Percentiles rank a stretch among this genome's conserved stretches.
These are phyloP conservation scores for Liasis olivaceus DNA, from an alignment of 2,797 vertebrate species.

Conservation along the genomic window DNA sequence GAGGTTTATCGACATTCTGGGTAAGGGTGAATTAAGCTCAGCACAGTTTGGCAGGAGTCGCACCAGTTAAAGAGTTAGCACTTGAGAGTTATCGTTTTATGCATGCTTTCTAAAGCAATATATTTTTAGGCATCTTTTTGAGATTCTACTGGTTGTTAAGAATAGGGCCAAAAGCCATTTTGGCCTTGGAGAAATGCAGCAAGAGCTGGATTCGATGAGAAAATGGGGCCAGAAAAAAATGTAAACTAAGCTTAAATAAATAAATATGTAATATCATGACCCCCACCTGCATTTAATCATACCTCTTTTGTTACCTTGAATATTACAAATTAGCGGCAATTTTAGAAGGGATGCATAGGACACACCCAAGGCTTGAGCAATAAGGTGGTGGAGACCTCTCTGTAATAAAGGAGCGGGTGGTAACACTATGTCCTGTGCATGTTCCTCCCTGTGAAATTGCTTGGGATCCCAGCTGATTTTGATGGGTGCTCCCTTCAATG, in stretches of 20 bases:
- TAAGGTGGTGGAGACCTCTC: not conserved
- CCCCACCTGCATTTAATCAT: not conserved
- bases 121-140: not conserved
- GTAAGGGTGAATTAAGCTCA: slow-evolving; percentile 72
- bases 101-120: not conserved
- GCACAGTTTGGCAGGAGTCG: not conserved
- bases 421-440: not conserved
- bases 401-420: not conserved
- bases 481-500: not conserved
- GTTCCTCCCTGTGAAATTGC: not conserved
- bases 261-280: not conserved
- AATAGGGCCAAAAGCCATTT: not conserved
- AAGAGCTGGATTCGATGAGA: not conserved
- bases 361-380: not conserved
- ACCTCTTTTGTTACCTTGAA: not conserved
- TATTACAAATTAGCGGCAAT: not conserved
- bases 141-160: not conserved
- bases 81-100: not conserved
- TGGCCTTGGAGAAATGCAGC: not conserved
- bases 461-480: not conserved
- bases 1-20: slow-evolving; percentile 91
- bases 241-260: not conserved
- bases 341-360: not conserved
- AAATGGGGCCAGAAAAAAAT: not conserved
- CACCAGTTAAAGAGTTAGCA: not conserved